These are phyloP conservation scores for Myanophis thanlyinensis DNA, from an alignment of 2,113 vertebrate species.

Conservation along the genomic window DNA sequence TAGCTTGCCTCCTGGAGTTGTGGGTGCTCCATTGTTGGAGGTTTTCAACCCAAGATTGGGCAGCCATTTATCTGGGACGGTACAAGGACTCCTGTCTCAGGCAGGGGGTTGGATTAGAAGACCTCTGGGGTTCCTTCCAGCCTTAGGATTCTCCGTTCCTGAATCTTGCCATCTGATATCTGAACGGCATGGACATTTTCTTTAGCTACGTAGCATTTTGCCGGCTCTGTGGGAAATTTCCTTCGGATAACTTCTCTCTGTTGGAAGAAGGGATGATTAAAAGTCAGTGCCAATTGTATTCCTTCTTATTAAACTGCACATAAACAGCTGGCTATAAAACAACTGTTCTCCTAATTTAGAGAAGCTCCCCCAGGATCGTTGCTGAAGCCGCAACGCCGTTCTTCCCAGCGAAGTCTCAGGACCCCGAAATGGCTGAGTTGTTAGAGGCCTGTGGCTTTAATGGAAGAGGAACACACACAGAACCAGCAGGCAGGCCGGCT, in stretches of 20 bases:
- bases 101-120: no score
- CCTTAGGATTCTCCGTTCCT: background rate
- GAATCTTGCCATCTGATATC: conserved; percentile 56
- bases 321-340: background rate
- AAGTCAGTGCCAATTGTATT: background rate
- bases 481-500: background rate
- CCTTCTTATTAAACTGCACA: background rate
- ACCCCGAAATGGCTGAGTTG: background rate
- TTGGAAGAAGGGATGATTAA: background rate
- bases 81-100: no score
- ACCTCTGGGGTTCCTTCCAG: background rate
- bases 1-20: no score
- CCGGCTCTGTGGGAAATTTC: background rate
- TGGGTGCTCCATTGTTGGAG: no score
- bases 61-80: no score
- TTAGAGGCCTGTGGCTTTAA: background rate
- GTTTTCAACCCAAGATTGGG: no score
- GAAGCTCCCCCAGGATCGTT: background rate
- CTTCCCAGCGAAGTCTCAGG: background rate
- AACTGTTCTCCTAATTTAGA: background rate
- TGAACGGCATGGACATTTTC: conserved; percentile 40
- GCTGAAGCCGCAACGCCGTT: fast-evolving
- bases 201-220: conserved; percentile 39
- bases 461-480: background rate
- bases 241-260: background rate